These are phyloP conservation scores for Phoxinus dragarum DNA, from an alignment of 2,797 vertebrate genomes.

Conservation along the genomic window DNA sequence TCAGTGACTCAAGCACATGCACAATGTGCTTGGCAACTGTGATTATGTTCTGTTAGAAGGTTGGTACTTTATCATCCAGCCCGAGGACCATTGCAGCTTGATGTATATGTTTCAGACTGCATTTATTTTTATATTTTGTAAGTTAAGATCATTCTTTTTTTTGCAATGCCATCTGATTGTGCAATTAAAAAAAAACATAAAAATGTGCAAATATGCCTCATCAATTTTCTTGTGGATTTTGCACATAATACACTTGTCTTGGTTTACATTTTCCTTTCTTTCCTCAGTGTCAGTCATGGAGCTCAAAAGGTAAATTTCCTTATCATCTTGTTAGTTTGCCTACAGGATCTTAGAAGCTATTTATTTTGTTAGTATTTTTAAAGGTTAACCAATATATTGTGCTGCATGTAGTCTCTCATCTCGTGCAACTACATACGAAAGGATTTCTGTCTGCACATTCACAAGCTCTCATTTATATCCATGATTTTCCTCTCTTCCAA, in stretches of 20 bases:
- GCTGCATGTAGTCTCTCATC: not conserved
- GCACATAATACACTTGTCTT: not conserved
- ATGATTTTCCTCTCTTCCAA: not conserved
- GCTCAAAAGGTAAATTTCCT: not conserved
- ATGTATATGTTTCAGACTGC: not conserved
- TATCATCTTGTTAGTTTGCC: not conserved
- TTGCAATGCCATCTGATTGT: slow-evolving; percentile 7
- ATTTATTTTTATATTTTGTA: slow-evolving; percentile 26
- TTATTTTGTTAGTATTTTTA: not conserved
- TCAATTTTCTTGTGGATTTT: not conserved
- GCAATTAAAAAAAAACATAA: slow-evolving; percentile 4
- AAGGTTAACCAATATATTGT: not conserved
- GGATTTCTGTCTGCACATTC: not conserved
- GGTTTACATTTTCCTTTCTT: not conserved
- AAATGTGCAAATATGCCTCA: not conserved
- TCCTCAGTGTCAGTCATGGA: not conserved
- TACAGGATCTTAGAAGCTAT: not conserved
- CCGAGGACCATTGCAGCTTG: not conserved
- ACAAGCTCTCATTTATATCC: not conserved
- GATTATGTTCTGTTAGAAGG: not conserved
- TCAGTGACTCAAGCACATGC: not conserved
- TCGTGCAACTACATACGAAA: not conserved
- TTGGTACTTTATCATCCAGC: not conserved
- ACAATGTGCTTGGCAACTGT: not conserved
- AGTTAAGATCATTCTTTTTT: not conserved